A percentile compares a stretch with the other conserved stretches of the same genome.
These are phyloP conservation scores for Drosophila ficusphila DNA, from an alignment of 1,140 invertebrate species.

Conservation along the genomic window DNA sequence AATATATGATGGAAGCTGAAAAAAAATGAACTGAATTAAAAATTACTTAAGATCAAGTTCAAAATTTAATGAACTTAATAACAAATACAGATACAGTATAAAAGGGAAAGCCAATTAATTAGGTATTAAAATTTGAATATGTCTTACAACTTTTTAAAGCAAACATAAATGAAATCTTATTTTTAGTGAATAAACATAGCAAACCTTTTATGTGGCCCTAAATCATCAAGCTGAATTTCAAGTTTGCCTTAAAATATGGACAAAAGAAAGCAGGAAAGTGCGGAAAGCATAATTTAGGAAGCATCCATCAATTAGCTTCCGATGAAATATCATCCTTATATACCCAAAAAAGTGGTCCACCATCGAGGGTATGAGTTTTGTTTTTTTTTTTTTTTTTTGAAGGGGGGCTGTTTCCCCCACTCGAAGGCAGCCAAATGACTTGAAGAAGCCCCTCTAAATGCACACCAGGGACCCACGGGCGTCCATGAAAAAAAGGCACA, in stretches of 20 bases:
- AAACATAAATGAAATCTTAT: too few species aligned
- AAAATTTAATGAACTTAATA: too few species aligned
- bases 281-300: slow-evolving; percentile 19
- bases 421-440: slow-evolving; percentile 41
- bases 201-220: neutral
- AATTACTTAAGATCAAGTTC: too few species aligned
- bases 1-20: too few species aligned
- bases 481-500: slow-evolving; percentile 1
- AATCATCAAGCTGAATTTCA: slow-evolving; percentile 1
- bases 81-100: too few species aligned
- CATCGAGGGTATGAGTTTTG: neutral
- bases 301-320: slow-evolving; percentile 37
- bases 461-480: slow-evolving; percentile 60
- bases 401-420: neutral
- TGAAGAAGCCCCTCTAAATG: slow-evolving; percentile 59
- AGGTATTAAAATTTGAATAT: too few species aligned
- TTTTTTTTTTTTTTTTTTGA: too few species aligned
- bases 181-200: neutral
- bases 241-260: slow-evolving; percentile 10
- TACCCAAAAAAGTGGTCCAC: neutral
- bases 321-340: slow-evolving; percentile 20
- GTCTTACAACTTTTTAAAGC: too few species aligned
- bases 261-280: slow-evolving; percentile 4
- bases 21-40: too few species aligned
- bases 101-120: too few species aligned